Percentiles rank a stretch among this genome's conserved stretches.
Conservation (phyloP, 2,888 invertebrate genomes). For the Alcis repandata region DNA sequence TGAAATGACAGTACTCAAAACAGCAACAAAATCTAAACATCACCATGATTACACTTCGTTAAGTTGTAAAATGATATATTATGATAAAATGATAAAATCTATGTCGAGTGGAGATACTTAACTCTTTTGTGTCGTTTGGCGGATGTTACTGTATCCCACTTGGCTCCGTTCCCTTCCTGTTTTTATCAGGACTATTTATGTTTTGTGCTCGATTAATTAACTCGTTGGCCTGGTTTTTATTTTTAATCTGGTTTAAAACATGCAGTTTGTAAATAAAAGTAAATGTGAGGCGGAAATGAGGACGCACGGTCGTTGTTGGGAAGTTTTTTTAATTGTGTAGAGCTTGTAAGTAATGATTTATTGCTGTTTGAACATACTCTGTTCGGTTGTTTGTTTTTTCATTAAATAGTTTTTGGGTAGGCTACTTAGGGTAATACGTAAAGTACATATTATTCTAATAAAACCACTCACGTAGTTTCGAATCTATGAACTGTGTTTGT, state of each 20-base stretch:
- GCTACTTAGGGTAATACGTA: neutral
- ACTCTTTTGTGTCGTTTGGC: constrained; percentile 21
- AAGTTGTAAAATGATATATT: constrained; percentile 8
- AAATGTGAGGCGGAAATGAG: constrained; percentile 6
- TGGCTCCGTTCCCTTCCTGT: constrained; percentile 39
- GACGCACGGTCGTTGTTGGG: neutral
- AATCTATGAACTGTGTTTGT: no score
- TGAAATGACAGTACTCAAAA: no score
- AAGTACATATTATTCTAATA: neutral
- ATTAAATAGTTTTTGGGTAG: neutral
- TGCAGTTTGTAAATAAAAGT: constrained; percentile 18
- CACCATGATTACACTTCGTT: neutral
- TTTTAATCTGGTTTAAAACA: constrained; percentile 16
- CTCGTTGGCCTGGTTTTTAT: constrained; percentile 31
- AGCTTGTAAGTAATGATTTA: neutral
- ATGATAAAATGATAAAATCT: no score
- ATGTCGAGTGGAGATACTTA: neutral
- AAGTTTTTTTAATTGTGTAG: constrained; percentile 14
- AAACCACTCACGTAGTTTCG: no score
- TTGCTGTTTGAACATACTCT: constrained; percentile 5
- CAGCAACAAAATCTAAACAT: neutral
- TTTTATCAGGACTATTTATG: constrained; percentile 42
- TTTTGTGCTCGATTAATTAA: constrained; percentile 40
- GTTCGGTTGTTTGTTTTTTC: neutral
- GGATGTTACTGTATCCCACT: constrained; percentile 23